Base-by-base conservation (phyloP, 2,113 vertebrate species). In the Trogon surrucura region DNA sequence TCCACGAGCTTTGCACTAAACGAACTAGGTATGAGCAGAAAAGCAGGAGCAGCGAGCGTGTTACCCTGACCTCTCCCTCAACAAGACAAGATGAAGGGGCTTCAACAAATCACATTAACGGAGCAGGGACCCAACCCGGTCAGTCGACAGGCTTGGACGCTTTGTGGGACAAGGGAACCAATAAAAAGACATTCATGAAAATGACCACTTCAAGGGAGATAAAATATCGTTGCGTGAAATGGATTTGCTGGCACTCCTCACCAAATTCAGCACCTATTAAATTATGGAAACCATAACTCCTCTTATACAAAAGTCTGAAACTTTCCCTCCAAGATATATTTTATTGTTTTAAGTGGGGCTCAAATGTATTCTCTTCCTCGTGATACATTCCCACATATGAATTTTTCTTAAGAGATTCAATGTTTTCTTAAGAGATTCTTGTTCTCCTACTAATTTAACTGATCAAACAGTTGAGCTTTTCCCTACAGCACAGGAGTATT, bases 211-310 rank as follows among this genome's bases (percentile, higher is more conserved):
- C 88, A 80, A 87, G 89, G 87, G 81, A 97, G 96, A 97, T 96
- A 96, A 97, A 97, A 97, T 97, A 97, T 93, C 95, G 94, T 94
- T 95, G 87, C 32, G 51, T 86, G 95, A 97, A 97, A 97, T 97
- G 96, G 97, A 97, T 96, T 96, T 96, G 96, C 96, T 97, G 96
- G 96, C 97, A 97, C 81, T 96, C 91, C 81, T 97, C 84, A 91
- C 96, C 96, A 91, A 96, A 97, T 94, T 79, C 85, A 97, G 80
- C 95, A 92, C 92, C 96, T 96, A 95, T 96, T 97, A 91, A 97
- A 97, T 97, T 97, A 96, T 13, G 83, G 95, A 95, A 91, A 80
- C 93, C 92, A 93, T 97, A 97, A 97, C 92, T 96, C 91, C 92
- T 92, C 91, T 91, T 91, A 34, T 2, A 82, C 38, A 81, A 85